A percentile compares a stretch with the other conserved stretches of the same genome.
Conservation (phyloP, 2,113 vertebrate species). For the Paracanthobrama guichenoti region DNA sequence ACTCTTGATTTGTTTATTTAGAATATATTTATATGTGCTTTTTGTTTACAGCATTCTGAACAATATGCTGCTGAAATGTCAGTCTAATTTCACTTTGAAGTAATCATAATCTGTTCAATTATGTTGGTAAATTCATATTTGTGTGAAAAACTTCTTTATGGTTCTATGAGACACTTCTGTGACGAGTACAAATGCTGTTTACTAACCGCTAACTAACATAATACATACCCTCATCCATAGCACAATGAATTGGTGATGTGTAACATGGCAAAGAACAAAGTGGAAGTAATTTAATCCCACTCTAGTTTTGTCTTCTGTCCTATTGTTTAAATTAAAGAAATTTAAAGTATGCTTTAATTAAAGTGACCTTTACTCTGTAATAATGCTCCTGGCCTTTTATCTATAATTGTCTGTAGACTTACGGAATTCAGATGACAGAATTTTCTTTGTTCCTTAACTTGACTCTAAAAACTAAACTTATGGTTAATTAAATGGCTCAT, state of each 20-base stretch:
- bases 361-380: neutral
- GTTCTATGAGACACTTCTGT: neutral
- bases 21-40: constrained; percentile 7
- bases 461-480: neutral
- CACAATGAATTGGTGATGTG: neutral
- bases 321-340: neutral
- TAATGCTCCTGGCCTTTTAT: neutral
- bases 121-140: constrained; percentile 9
- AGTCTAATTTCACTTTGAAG: constrained; percentile 25
- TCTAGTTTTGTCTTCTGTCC: neutral
- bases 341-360: neutral
- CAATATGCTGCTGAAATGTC: neutral
- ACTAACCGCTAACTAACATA: neutral
- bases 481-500: neutral
- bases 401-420: neutral
- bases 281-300: neutral
- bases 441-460: neutral
- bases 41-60: neutral
- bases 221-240: neutral
- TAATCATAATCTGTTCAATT: neutral
- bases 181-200: neutral
- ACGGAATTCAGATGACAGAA: neutral
- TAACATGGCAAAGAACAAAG: neutral
- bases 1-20: neutral
- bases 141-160: neutral